Percentiles rank a stretch among this genome's conserved stretches.
Evolutionary conservation across 2,113 vertebrate genomes (phyloP).

Genomic region (Sisor rabdophorus): DNA sequence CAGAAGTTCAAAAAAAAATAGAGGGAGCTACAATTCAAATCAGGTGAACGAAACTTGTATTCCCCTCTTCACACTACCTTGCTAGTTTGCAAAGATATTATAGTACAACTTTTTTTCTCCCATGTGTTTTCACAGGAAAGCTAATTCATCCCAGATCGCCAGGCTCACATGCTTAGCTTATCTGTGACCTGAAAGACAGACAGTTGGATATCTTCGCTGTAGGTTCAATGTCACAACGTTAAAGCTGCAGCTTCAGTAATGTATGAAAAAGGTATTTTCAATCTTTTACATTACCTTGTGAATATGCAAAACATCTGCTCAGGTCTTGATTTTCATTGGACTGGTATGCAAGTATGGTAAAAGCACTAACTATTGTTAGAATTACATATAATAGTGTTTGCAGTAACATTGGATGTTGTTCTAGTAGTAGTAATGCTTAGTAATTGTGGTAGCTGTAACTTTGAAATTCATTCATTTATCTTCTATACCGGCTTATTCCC

Average conservation of each 20-base stretch:
- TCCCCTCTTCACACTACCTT: constrained; percentile 51
- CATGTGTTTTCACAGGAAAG: constrained; percentile 43
- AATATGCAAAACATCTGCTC: not conserved
- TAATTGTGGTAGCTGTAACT: too few relatives aligned
- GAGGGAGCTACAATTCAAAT: constrained; percentile 96
- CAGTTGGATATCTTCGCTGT: constrained; percentile 11
- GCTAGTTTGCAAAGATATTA: constrained; percentile 57
- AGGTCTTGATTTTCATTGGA: not conserved
- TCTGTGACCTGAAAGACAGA: constrained; percentile 59
- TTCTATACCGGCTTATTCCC: too few relatives aligned
- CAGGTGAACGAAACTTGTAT: constrained; percentile 96
- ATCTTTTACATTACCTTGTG: not conserved
- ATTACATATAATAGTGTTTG: too few relatives aligned
- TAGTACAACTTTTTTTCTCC: constrained; percentile 60
- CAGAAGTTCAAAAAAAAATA: constrained; percentile 90
- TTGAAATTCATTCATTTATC: too few relatives aligned
- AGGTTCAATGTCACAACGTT: not conserved
- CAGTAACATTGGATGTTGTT: too few relatives aligned
- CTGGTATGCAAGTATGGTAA: too few relatives aligned
- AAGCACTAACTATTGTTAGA: too few relatives aligned
- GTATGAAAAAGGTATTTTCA: too few relatives aligned
- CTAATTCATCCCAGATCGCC: constrained; percentile 39
- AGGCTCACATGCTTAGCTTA: constrained; percentile 57
- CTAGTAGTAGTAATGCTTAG: too few relatives aligned
- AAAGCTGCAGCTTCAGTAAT: not conserved